Evolutionary conservation across 2,888 invertebrate species (phyloP).

Genomic region (Nycteola revayana): DNA sequence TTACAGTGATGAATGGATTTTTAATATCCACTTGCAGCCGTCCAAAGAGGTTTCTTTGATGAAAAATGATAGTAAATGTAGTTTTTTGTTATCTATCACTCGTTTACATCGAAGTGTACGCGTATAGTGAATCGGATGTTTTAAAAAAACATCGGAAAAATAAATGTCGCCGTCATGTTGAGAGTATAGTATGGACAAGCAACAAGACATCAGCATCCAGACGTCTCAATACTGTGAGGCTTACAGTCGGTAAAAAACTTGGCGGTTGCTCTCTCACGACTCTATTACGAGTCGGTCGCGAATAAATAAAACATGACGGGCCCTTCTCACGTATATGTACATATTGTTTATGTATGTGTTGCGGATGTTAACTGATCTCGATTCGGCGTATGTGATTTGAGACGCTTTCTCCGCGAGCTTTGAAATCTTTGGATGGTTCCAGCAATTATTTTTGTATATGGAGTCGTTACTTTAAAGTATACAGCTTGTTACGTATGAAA

Average conservation of each 20-base stretch:
- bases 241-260: conserved; percentile 74
- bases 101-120: conserved; percentile 21
- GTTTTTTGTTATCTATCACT: conserved; percentile 38
- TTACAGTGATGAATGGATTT: conserved; percentile 73
- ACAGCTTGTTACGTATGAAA: conserved; percentile 24
- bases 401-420: conserved; percentile 56
- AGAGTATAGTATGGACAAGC: conserved; percentile 69
- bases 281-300: conserved; percentile 77
- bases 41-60: conserved; percentile 46
- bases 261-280: conserved; percentile 78
- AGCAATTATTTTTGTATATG: conserved; percentile 38
- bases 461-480: conserved; percentile 19
- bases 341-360: conserved; percentile 56
- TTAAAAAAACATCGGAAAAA: conserved; percentile 59
- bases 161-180: conserved; percentile 72
- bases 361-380: conserved; percentile 74
- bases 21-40: conserved; percentile 75
- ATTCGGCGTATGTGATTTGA: conserved; percentile 71
- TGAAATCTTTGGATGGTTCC: conserved; percentile 35
- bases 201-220: conserved; percentile 79
- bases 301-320: conserved; percentile 82
- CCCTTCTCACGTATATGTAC: conserved; percentile 75
- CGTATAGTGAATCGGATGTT: conserved; percentile 28
- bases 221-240: conserved; percentile 75
- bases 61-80: conserved; percentile 50